Evolutionary conservation across 1,140 invertebrate genomes (phyloP), one percentile per base, ranked within the genome.

Genomic region (Oreohelix idahoensis): DNA sequence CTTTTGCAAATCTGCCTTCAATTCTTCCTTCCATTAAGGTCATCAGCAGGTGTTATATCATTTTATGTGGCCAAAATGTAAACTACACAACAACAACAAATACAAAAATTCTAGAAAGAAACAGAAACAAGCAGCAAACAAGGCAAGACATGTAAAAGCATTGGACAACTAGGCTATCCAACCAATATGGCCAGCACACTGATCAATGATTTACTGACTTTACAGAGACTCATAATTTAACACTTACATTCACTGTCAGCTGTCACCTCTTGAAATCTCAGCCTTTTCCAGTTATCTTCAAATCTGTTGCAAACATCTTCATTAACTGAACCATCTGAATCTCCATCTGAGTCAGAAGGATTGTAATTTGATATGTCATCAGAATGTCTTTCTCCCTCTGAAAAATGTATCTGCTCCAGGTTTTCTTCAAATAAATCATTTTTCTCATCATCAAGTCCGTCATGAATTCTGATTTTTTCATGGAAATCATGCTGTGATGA

Each of bases 311-410:
- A 51, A 36, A 42, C 23, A 42, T 85, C 84, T n/a, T 84, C 83
- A 29, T 82, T 76, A 0, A 45, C 58, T 8, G 79, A 66, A 51
- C 26, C 82, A n/a, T 87, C 87, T 58, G 81, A 84, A 23, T 86
- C 84, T 4, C 2, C 53, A 71, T 80, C 83, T 1, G 84, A 84
- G 51, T 84, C 84, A 0, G 84, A 84, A 13, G 84, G 79, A 51
- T 82, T 84, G 80, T 84, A 84, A 38, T 84, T 84, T 69, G 84
- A 84, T 8, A 79, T 23, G 23, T 58, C 53, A 70, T 79, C 78
- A 4, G 78, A 69, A 5, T 20, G 53, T 45, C 78, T 79, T 35
- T 79, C 78, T 17, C 35, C 78, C 36, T 79, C 78, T 11, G 63
- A 79, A 2, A 51, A 4, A 42, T 79, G 69, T 10, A 78, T 58